Conservation (phyloP, 2,797 vertebrate genomes). For the Valencia hispanica region DNA sequence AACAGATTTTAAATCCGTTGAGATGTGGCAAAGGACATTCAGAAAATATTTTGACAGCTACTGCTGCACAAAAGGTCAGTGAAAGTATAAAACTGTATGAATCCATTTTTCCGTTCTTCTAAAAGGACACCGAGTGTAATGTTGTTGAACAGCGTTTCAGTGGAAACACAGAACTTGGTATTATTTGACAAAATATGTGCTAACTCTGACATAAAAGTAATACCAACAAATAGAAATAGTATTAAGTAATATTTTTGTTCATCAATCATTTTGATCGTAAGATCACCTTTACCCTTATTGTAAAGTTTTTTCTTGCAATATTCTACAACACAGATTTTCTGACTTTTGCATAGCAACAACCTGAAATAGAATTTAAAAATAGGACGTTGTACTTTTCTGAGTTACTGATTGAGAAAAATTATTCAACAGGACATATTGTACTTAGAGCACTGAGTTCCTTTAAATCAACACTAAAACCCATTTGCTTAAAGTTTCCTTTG, state of each 20-base stretch:
- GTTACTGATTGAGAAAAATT: background rate
- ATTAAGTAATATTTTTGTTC: background rate
- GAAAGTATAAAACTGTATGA: background rate
- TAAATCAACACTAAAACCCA: background rate
- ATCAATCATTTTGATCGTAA: background rate
- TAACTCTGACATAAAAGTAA: background rate
- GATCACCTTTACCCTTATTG: background rate
- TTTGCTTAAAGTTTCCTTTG: background rate
- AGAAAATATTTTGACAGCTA: background rate
- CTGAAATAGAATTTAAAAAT: background rate
- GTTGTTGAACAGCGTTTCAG: background rate
- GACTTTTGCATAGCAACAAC: background rate
- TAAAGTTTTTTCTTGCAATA: background rate
- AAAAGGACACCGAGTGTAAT: background rate
- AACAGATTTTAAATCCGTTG: slow-evolving; percentile 1
- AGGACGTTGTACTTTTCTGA: background rate
- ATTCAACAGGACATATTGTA: background rate
- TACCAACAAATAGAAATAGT: background rate
- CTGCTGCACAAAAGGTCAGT: background rate
- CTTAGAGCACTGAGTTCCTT: background rate
- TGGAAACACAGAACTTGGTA: background rate
- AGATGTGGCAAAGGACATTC: background rate
- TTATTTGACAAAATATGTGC: background rate
- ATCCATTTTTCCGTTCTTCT: background rate
- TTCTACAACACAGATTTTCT: background rate